Base-by-base conservation (phyloP, 1,140 invertebrate species). In the Calliphora vicina region DNA sequence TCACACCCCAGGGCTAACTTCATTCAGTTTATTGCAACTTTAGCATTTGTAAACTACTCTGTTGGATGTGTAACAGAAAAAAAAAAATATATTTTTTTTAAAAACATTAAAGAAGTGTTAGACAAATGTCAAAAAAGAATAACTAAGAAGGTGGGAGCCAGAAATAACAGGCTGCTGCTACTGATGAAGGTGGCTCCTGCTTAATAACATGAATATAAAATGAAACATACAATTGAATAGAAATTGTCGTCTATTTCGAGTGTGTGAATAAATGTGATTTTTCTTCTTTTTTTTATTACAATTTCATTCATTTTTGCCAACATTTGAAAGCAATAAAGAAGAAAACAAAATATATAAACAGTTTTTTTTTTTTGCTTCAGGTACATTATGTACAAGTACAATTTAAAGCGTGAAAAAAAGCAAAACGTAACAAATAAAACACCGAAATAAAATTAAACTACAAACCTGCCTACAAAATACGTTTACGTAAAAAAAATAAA, bases 171-270 rank as follows among this genome's bases (percentile, higher is more conserved):
- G 12, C 45, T 3, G 26, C 29, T 35, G 27, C 27, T 23, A 43
- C 17, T 42, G 35, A 43, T 76, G 74, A 43, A 42, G 29, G 74
- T 43, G 74, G 35, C 74, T 35, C 26, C 17, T 23, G n/a, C 35
- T 12, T 76, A 76, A 76, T 76, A 35, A 12, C 74, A 76, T 76
- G 74, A 76, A 76, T 76, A 76, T 76, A 76, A 76, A 76, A 76
- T 43, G 35, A 76, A 76, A 76, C 35, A 42, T 43, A 76, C 74
- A 76, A 76, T 76, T 76, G 74, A 76, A 76, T 76, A 42, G 74
- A 76, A 76, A 43, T 43, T 76, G 74, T 76, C 27, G 25, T 74
- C 42, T 43, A 43, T 43, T 74, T 74, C 72, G 29, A 35, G 29
- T 35, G 26, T 74, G 27, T 74, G 25, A 50, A 35, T 35, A 35